Base-by-base conservation (phyloP, 2,888 invertebrate genomes). In the Yponomeuta malinellus region DNA sequence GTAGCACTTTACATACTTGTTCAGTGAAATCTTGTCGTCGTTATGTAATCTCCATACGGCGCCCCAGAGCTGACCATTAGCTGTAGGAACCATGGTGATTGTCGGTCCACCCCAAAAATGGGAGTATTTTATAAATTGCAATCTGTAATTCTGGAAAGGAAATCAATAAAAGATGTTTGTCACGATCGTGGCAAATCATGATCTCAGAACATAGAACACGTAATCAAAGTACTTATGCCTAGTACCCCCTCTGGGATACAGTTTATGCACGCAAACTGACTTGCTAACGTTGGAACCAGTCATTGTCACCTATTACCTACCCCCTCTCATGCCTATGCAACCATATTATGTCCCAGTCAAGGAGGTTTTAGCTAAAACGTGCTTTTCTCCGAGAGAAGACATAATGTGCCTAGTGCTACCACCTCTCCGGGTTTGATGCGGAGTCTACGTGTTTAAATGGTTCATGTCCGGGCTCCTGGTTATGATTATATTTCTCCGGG, bases 31-130 rank as follows among this genome's bases (percentile, higher is more conserved):
- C 74, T 94, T 80, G 76, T 96, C 94, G 43, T 87, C 83, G 1
- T 89, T 77, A 74, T 93, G 87, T 33, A 97, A 83, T 79, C 95
- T 92, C 97, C 97, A 97, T 48, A 97, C 89, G 0, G 95, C 94
- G 10, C 97, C 97, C 95, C 96, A 97, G 87, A 93, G 95, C 72
- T 92, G 86, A 10, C 92, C 91, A 67, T 93, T 93, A 33, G 91
- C 85, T 48, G 93, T 93, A 1, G 95, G 94, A 15, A 96, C 95
- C 73, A 98, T 94, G 1, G 97, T 98, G 1, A 96, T 97, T 0
- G 94, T 93, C 3, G 96, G 95, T 12, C 98, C 98, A 72, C 93
- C 90, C 98, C 98, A 98, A 78, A 94, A 89, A 70, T 93, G 88
- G 0, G 94, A 93, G 74, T 93, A 93, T 37, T 82, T 91, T 52